These are phyloP conservation scores for Geodia barretti DNA, from an alignment of 37 sponge, comb jelly and placozoan genomes.

Conservation along the genomic window DNA sequence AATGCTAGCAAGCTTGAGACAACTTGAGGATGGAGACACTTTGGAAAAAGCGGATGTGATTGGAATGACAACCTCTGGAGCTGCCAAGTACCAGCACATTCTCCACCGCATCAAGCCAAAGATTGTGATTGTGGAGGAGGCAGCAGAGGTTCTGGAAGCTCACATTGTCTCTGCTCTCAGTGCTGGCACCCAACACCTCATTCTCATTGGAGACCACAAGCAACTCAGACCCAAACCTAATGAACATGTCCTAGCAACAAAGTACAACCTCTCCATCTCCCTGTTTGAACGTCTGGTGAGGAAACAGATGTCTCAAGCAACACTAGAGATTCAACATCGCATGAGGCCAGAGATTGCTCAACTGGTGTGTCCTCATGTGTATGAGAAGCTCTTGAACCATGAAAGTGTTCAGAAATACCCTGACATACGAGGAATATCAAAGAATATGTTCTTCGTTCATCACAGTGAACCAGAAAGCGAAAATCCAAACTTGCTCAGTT, in stretches of 20 bases:
- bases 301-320: slow-evolving; percentile 73
- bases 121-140: slow-evolving; percentile 94
- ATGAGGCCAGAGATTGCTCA: slow-evolving; percentile 90
- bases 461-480: slow-evolving; percentile 50
- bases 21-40: slow-evolving; percentile 32
- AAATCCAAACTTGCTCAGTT: slow-evolving; percentile 52
- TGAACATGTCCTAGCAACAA: slow-evolving; percentile 69
- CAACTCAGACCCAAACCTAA: slow-evolving; percentile 91
- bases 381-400: slow-evolving; percentile 66
- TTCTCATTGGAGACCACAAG: slow-evolving; percentile 96
- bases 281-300: slow-evolving; percentile 84
- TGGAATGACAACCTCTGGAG: slow-evolving; percentile 96
- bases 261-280: slow-evolving; percentile 85
- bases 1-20: slow-evolving; percentile 12
- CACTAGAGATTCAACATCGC: slow-evolving; percentile 83
- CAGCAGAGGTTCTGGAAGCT: slow-evolving; percentile 94
- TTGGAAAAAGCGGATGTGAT: slow-evolving; percentile 70
- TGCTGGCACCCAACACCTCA: slow-evolving; percentile 82
- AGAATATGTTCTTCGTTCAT: slow-evolving; percentile 69
- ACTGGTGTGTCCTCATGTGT: slow-evolving; percentile 80
- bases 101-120: slow-evolving; percentile 77
- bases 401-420: slow-evolving; percentile 60
- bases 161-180: slow-evolving; percentile 86
- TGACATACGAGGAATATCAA: slow-evolving; percentile 54
- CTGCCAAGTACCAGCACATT: slow-evolving; percentile 83